Evolutionary conservation across 2,113 vertebrate species (phyloP), one percentile per base, ranked within the genome.

Genomic region (Mastomys coucha): DNA sequence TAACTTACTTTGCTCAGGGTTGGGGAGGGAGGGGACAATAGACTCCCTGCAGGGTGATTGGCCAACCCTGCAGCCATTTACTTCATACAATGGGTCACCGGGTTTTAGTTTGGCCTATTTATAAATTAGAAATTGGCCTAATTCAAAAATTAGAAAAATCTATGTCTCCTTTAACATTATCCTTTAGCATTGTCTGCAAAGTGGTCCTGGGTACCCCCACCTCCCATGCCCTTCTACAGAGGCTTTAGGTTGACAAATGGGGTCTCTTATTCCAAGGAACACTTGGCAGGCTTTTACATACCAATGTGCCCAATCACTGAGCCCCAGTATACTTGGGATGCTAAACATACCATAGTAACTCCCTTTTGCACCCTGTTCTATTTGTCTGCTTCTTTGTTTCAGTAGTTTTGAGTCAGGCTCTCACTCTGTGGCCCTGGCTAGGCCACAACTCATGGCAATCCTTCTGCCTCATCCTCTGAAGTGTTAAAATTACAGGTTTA

Each of bases 41-140:
- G 28, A 96, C 51, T 97, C 95, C 94, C 87, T 67, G 67, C 96
- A 96, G 70, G 53, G 67, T 92, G 92, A 94, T 36, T 95, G 67
- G 65, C 67, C 82, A 97, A 45, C 77, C 95, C 91, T 89, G 87
- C 42, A 76, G 76, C 53, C 95, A 86, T 96, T 97, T 97, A 45
- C 93, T 98, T 97, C 96, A 45, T 72, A 0, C 97, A 98, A 95
- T 76, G 94, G 98, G 94, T 96, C 96, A 87, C 72, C n/a, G 42
- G 94, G 88, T 93, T 98, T 94, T 33, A 89, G 39, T 73, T 91
- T 16, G 19, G 97, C 91, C 36, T 97, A 81, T 90, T 45, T 45
- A 45, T 45, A 45, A 45, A 45, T 45, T 45, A 45, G 45, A 45
- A 45, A 70, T 91, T 16, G 19, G 97, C 91, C 36, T 97, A 81